Evolutionary conservation across 2,888 invertebrate genomes (phyloP).

Genomic region (Trypoxylon attenuatum): DNA sequence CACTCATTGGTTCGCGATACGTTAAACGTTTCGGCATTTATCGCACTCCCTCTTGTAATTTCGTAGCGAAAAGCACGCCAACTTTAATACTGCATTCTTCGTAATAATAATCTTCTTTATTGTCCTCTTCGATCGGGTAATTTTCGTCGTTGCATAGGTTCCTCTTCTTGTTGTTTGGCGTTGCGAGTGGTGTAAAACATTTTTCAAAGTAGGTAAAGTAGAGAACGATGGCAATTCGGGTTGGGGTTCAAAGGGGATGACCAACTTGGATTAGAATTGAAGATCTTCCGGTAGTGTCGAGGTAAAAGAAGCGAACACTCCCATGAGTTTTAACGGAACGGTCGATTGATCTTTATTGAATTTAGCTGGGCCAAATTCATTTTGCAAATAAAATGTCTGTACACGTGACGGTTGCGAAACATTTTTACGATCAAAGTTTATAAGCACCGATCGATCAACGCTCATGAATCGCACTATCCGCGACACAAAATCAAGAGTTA

Average conservation of each 20-base stretch:
- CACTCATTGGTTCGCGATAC: too few relatives aligned
- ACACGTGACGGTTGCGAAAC: slow-evolving; percentile 39
- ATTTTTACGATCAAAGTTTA: slow-evolving; percentile 28
- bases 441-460: slow-evolving; percentile 2
- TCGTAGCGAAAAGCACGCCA: too few relatives aligned
- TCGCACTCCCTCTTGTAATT: too few relatives aligned
- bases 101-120: neutral
- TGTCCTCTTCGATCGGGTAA: neutral
- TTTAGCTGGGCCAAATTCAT: slow-evolving; percentile 25
- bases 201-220: neutral
- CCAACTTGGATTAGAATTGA: too few relatives aligned
- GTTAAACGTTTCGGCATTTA: too few relatives aligned
- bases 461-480: slow-evolving; percentile 21
- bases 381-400: slow-evolving; percentile 32
- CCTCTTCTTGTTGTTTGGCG: neutral
- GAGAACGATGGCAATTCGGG: neutral
- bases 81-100: too few relatives aligned
- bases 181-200: neutral
- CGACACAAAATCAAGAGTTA: neutral
- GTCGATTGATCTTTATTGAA: slow-evolving; percentile 33
- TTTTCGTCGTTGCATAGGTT: neutral
- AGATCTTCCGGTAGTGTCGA: neutral
- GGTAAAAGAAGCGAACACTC: neutral
- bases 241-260: too few relatives aligned
- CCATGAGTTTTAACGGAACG: slow-evolving; percentile 23